Evolutionary conservation across 2,113 vertebrate genomes (phyloP).

Genomic region (Lamprologus sp.): DNA sequence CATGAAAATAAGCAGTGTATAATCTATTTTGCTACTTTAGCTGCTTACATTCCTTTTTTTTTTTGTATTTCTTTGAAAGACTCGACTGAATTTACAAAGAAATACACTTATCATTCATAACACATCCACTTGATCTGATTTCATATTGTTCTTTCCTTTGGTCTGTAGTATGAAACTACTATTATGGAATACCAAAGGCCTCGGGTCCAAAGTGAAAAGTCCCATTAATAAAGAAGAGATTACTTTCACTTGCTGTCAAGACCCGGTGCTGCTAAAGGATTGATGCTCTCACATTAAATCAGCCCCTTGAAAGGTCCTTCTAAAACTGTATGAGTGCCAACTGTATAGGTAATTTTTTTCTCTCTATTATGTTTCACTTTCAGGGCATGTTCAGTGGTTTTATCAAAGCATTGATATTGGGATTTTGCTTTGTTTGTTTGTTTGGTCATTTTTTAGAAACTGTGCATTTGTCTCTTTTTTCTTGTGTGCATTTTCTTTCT

Average conservation of each 20-base stretch:
- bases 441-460: slow-evolving; percentile 25
- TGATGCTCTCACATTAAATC: slow-evolving; percentile 65
- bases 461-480: background rate
- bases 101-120: slow-evolving; percentile 43
- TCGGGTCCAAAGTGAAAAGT: slow-evolving; percentile 61
- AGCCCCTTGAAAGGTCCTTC: slow-evolving; percentile 61
- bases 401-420: slow-evolving; percentile 33
- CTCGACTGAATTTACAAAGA: slow-evolving; percentile 6
- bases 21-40: background rate
- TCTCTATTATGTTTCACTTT: slow-evolving; percentile 42
- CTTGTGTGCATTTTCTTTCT: background rate
- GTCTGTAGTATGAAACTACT: slow-evolving; percentile 45
- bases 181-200: slow-evolving; percentile 62
- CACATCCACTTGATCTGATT: slow-evolving; percentile 53
- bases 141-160: slow-evolving; percentile 58
- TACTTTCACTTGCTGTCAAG: slow-evolving; percentile 63
- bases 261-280: slow-evolving; percentile 52
- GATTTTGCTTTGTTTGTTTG: slow-evolving; percentile 30
- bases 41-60: background rate
- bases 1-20: background rate
- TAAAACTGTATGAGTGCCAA: slow-evolving; percentile 39
- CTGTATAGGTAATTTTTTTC: slow-evolving; percentile 33
- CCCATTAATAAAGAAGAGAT: slow-evolving; percentile 70
- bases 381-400: slow-evolving; percentile 25
- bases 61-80: background rate